These are phyloP conservation scores for Glaucidium brasilianum DNA, from an alignment of 2,113 vertebrate genomes.

Conservation along the genomic window DNA sequence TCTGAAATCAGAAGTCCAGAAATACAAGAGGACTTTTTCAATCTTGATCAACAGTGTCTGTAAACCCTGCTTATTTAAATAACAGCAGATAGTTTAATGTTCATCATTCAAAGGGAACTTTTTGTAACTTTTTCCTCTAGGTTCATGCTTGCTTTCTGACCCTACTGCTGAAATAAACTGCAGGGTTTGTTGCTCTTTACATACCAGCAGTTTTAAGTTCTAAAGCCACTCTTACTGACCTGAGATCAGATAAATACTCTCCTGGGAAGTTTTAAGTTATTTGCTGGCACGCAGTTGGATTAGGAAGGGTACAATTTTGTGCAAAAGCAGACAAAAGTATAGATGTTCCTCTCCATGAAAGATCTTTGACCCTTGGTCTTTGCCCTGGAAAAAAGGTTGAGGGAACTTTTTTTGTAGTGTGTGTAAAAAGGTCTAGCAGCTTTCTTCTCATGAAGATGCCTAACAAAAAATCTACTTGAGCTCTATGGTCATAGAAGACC, in stretches of 20 bases:
- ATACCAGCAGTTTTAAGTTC: conserved; percentile 52
- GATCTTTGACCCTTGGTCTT: conserved; percentile 4
- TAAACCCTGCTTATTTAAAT: conserved; percentile 22
- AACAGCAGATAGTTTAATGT: conserved; percentile 24
- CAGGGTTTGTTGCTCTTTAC: conserved; percentile 44
- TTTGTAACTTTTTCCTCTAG: background rate
- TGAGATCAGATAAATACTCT: conserved; percentile 42
- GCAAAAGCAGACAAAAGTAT: background rate
- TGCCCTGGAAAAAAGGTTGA: background rate
- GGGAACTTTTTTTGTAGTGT: background rate
- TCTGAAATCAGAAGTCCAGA: conserved; percentile 25
- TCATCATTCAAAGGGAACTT: conserved; percentile 19
- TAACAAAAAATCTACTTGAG: background rate
- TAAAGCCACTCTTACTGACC: conserved; percentile 35
- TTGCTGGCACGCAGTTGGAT: conserved; percentile 37
- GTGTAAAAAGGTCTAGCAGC: background rate
- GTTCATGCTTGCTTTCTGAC: conserved; percentile 20
- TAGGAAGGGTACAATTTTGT: background rate
- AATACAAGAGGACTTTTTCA: background rate
- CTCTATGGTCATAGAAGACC: background rate
- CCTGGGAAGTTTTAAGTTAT: conserved; percentile 42
- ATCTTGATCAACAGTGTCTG: background rate
- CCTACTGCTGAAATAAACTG: conserved; percentile 28
- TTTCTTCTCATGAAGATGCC: background rate
- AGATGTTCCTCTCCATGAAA: background rate